Evolutionary conservation across 2,797 vertebrate species (phyloP).

Genomic region (Syndactyla subalaris): DNA sequence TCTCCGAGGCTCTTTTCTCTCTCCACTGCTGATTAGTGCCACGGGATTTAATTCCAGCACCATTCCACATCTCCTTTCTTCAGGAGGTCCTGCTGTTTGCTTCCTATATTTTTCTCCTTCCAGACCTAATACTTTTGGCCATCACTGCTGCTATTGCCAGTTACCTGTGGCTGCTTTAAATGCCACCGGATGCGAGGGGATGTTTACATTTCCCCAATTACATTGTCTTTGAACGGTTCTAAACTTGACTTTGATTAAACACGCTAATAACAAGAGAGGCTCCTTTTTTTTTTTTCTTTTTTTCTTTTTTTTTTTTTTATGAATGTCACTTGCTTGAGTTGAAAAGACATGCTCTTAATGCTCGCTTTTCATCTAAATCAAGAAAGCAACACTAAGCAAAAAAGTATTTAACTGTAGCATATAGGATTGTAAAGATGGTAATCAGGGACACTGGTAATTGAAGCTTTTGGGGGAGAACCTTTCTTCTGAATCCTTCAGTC

Average conservation of each 20-base stretch:
- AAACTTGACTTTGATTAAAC: conserved; percentile 78
- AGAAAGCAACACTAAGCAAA: conserved; percentile 77
- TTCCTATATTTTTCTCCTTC: not conserved
- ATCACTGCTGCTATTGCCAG: not conserved
- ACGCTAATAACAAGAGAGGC: conserved; percentile 68
- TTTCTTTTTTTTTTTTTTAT: conserved; percentile 14
- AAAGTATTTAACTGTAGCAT: conserved; percentile 78
- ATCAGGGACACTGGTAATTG: conserved; percentile 82
- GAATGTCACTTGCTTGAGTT: conserved; percentile 74
- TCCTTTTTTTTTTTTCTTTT: not conserved
- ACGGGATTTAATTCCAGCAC: not conserved
- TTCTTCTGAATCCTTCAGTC: conserved; percentile 83
- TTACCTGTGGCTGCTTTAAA: conserved; percentile 66
- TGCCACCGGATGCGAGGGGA: not conserved
- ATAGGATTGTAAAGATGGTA: conserved; percentile 80
- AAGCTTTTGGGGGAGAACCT: conserved; percentile 81
- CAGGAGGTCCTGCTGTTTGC: conserved; percentile 14
- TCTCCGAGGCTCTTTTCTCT: not conserved
- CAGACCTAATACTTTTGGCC: not conserved
- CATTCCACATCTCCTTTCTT: not conserved
- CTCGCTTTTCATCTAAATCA: conserved; percentile 80
- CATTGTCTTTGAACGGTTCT: conserved; percentile 62
- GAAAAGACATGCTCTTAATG: conserved; percentile 77
- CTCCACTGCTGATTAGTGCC: not conserved
- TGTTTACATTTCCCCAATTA: conserved; percentile 48